These are phyloP conservation scores for Deroptyus accipitrinus DNA, from an alignment of 2,113 vertebrate genomes.

Conservation along the genomic window DNA sequence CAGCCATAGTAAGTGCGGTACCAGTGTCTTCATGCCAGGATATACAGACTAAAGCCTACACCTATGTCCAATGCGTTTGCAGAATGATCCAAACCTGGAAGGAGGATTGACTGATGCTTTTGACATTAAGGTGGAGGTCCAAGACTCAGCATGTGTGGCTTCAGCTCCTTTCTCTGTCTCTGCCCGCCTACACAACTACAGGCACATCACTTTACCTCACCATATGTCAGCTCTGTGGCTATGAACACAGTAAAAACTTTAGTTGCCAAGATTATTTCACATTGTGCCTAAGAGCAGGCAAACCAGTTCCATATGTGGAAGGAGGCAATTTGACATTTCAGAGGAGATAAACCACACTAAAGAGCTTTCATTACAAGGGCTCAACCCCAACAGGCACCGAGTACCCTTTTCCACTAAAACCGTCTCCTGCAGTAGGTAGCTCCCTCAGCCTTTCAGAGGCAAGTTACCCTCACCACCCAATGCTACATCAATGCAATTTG, in stretches of 20 bases:
- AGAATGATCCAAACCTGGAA: background rate
- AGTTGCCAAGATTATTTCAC: background rate
- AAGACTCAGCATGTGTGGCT: background rate
- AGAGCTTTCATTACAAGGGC: slow-evolving; percentile 16
- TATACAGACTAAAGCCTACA: background rate
- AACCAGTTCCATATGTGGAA: background rate
- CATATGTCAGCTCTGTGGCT: background rate
- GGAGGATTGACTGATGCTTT: background rate
- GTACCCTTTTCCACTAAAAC: background rate
- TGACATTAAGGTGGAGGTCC: background rate
- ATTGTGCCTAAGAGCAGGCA: background rate
- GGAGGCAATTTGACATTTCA: slow-evolving; percentile 19
- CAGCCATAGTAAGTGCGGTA: background rate
- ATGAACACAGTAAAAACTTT: background rate
- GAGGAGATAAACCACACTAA: slow-evolving; percentile 21
- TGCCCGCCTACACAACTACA: background rate
- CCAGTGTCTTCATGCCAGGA: background rate
- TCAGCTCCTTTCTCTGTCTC: background rate
- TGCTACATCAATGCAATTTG: background rate
- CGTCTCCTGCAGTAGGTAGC: background rate
- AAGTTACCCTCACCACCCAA: background rate
- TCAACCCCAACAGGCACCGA: background rate
- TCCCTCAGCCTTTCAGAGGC: background rate
- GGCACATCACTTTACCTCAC: background rate
- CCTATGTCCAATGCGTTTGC: background rate